Evolutionary conservation across 2,113 vertebrate species (phyloP).

Genomic region (Antechinus flavipes): DNA sequence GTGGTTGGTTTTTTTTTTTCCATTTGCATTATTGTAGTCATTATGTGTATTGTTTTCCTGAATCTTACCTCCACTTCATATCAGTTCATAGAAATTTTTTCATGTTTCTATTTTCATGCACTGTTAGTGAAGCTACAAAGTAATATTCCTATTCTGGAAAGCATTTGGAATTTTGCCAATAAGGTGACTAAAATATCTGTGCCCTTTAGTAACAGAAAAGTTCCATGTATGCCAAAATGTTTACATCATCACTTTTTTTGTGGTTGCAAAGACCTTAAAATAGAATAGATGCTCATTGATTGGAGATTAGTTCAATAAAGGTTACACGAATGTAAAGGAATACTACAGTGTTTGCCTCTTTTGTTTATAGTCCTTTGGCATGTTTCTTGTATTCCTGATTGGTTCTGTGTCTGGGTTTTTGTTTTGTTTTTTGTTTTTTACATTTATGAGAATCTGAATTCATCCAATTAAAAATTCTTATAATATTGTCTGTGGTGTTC

Average conservation of each 20-base stretch:
- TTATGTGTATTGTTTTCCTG: neutral
- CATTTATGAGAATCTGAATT: neutral
- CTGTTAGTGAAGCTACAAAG: neutral
- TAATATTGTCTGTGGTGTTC: neutral
- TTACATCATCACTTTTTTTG: neutral
- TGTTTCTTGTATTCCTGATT: neutral
- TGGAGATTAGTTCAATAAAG: neutral
- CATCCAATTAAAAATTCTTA: neutral
- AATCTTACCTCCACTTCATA: neutral
- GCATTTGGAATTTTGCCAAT: neutral
- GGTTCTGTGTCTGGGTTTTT: neutral
- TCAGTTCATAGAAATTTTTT: neutral
- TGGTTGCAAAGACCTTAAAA: neutral
- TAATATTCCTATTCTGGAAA: neutral
- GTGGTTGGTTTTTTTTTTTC: neutral
- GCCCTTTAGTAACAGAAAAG: neutral
- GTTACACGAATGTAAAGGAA: neutral
- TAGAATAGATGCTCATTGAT: neutral
- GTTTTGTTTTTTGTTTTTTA: neutral
- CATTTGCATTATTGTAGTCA: neutral
- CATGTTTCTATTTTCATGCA: neutral
- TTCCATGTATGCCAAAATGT: neutral
- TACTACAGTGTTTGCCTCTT: neutral
- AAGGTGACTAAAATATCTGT: neutral
- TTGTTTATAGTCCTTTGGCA: neutral